phyloP scores from a whole-genome alignment of 2,113 vertebrate species.

The Cariama cristata region DNA sequence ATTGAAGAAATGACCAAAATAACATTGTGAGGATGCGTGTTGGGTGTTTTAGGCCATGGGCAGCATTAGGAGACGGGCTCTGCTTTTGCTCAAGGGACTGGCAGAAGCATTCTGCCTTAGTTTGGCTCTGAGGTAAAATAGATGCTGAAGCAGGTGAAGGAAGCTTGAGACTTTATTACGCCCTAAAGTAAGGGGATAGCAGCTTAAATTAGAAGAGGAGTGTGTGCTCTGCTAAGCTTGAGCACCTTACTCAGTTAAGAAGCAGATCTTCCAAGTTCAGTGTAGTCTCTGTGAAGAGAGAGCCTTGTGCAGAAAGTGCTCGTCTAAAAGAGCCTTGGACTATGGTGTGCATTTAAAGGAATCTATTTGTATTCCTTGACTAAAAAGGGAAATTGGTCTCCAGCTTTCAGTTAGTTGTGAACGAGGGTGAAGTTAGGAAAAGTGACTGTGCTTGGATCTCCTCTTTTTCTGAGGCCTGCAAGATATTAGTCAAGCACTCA shows the following conservation, averaged over 20 bases:
- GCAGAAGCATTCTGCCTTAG: background rate
- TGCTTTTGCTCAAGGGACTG: background rate
- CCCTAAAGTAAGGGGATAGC: background rate
- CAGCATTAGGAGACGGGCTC: background rate
- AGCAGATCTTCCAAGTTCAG: background rate
- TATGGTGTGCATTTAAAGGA: background rate
- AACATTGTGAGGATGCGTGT: too few relatives aligned
- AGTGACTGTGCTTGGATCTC: background rate
- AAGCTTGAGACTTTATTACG: background rate
- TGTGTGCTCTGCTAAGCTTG: background rate
- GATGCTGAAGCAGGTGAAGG: background rate
- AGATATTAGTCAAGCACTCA: fast-evolving
- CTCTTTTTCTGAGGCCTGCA: background rate
- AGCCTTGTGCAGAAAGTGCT: background rate
- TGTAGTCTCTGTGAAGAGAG: background rate
- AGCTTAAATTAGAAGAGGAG: background rate
- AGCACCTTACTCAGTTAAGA: background rate
- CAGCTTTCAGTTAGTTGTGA: background rate
- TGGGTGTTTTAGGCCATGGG: background rate
- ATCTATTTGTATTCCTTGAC: fast-evolving
- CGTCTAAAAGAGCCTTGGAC: background rate
- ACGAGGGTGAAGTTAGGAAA: background rate
- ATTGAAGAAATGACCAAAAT: background rate
- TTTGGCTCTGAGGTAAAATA: background rate
- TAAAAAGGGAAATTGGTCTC: background rate